These are phyloP conservation scores for Riparia riparia DNA, from an alignment of 2,113 vertebrate genomes.

Conservation along the genomic window DNA sequence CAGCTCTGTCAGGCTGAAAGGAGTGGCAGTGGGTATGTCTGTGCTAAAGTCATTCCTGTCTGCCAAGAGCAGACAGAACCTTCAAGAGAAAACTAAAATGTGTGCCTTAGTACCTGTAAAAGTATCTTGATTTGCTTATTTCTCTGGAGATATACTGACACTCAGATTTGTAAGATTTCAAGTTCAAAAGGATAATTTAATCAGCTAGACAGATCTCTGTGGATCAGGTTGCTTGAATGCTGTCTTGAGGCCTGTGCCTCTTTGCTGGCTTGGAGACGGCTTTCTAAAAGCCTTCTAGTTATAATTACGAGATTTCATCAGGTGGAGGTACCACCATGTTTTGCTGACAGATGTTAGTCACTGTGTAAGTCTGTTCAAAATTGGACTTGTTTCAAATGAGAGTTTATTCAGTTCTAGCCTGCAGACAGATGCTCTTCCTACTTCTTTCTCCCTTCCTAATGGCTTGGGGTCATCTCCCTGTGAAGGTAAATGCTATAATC, in stretches of 20 bases:
- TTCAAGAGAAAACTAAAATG: background rate
- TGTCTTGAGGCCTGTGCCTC: background rate
- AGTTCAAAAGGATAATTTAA: background rate
- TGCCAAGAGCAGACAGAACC: background rate
- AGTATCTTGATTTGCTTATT: background rate
- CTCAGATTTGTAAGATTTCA: background rate
- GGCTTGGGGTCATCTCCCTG: background rate
- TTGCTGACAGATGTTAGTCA: background rate
- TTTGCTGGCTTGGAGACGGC: background rate
- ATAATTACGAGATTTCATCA: background rate
- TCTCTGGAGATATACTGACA: background rate
- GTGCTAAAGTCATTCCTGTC: background rate
- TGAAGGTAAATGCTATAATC: background rate
- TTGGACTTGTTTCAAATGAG: background rate
- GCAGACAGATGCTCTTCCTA: background rate
- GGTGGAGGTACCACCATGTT: background rate
- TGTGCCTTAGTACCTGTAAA: background rate
- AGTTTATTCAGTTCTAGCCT: background rate
- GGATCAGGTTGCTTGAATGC: background rate
- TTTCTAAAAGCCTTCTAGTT: background rate
- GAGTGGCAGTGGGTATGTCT: background rate
- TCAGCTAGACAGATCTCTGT: background rate
- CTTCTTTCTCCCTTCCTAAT: background rate
- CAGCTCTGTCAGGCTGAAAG: accelerated
- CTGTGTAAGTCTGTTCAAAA: background rate